Percentiles rank a stretch among this genome's conserved stretches.
These are phyloP conservation scores for Molossus molossus DNA, from an alignment of 2,797 vertebrate species.

Conservation along the genomic window DNA sequence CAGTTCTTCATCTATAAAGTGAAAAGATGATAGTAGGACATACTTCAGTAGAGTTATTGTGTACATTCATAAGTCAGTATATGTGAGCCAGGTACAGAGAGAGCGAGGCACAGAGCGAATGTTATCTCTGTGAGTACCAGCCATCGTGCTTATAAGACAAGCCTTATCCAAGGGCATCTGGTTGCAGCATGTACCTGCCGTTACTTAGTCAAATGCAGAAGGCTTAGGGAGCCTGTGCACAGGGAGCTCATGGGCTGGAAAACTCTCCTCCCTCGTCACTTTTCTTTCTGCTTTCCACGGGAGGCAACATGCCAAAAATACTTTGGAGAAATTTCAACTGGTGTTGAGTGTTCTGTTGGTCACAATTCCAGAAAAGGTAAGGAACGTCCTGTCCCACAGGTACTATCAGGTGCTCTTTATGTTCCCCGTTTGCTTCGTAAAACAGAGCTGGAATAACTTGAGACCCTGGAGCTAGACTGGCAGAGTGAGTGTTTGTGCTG, in stretches of 20 bases:
- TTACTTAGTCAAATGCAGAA: background rate
- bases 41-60: background rate
- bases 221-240: background rate
- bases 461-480: background rate
- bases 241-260: background rate
- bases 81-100: background rate
- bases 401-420: background rate
- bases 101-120: accelerated
- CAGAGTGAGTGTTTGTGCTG: background rate
- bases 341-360: conserved; percentile 1
- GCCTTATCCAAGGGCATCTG: background rate
- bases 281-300: background rate
- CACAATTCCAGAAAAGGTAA: conserved; percentile 51
- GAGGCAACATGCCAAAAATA: background rate
- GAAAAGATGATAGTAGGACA: background rate
- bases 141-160: background rate
- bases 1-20: background rate
- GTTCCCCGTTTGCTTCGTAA: background rate
- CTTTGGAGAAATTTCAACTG: conserved; percentile 62
- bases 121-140: background rate
- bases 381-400: background rate
- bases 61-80: background rate
- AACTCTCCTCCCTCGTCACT: background rate
- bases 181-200: background rate
- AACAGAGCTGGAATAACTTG: background rate